Evolutionary conservation across 2,113 vertebrate genomes (phyloP).

Genomic region (Corythornis cristatus): DNA sequence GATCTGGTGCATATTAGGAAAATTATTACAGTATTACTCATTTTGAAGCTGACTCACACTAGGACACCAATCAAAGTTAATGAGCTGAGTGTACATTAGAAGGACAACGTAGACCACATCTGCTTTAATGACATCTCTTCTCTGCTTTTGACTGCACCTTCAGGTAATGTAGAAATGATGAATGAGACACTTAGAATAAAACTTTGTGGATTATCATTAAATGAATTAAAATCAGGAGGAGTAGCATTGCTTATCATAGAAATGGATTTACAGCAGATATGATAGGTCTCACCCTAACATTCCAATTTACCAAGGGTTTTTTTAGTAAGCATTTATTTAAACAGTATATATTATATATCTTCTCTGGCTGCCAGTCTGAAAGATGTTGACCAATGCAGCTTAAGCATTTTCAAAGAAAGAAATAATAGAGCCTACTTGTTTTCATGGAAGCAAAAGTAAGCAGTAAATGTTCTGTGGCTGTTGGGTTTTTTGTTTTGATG

Average conservation of each 20-base stretch:
- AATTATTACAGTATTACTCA: neutral
- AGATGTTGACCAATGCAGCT: neutral
- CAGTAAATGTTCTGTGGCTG: neutral
- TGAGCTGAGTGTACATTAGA: conserved; percentile 6
- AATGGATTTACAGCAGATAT: neutral
- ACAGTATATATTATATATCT: neutral
- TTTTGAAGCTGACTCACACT: neutral
- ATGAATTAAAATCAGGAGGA: neutral
- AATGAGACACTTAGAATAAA: conserved; percentile 19
- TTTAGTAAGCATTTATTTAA: neutral
- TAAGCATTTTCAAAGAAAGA: neutral
- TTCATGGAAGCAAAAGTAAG: neutral
- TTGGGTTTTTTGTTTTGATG: neutral
- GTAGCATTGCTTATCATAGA: neutral
- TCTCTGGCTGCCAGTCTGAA: neutral
- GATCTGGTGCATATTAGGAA: neutral
- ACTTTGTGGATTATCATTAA: neutral
- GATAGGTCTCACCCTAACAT: neutral
- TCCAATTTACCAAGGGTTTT: neutral
- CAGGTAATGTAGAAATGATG: conserved; percentile 25
- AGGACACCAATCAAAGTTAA: conserved; percentile 18
- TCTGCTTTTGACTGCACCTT: conserved; percentile 28
- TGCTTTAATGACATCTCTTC: conserved; percentile 22
- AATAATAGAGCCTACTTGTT: neutral
- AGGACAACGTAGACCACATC: neutral